These are phyloP conservation scores for Microcebus murinus DNA, from an alignment of 2,113 vertebrate genomes.

Conservation along the genomic window DNA sequence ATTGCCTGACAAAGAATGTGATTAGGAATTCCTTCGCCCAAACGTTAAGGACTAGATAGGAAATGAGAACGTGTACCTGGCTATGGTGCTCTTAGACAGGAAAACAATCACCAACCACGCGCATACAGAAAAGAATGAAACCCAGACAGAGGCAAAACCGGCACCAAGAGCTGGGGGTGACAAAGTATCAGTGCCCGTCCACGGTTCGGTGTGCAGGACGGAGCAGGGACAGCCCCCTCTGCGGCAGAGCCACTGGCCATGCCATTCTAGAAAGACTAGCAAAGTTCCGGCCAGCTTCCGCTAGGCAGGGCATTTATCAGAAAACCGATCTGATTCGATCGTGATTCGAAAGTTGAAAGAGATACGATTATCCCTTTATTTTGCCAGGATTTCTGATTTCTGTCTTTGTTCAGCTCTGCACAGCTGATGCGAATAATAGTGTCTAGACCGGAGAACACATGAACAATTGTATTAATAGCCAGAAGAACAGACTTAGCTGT, in stretches of 20 bases:
- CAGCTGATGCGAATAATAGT: not conserved
- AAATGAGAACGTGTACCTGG: not conserved
- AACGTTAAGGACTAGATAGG: not conserved
- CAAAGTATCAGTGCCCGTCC: not conserved
- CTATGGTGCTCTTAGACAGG: not conserved
- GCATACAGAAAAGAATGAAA: not conserved
- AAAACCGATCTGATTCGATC: no score
- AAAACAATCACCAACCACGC: not conserved
- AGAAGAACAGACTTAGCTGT: not conserved
- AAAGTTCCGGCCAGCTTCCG: not conserved
- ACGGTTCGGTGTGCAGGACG: rapidly evolving
- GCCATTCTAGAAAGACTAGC: not conserved
- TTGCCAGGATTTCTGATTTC: not conserved
- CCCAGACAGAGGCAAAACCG: not conserved
- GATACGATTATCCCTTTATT: not conserved
- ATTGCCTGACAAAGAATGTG: not conserved
- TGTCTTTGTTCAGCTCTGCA: not conserved
- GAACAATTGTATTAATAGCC: not conserved
- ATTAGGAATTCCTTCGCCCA: not conserved
- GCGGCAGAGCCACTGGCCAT: no score
- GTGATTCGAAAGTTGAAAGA: not conserved
- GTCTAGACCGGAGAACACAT: not conserved
- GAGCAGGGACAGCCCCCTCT: no score
- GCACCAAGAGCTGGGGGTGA: not conserved
- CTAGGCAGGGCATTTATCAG: not conserved